Conservation (phyloP, 2,888 invertebrate species). For the Tenthredo amoena region DNA sequence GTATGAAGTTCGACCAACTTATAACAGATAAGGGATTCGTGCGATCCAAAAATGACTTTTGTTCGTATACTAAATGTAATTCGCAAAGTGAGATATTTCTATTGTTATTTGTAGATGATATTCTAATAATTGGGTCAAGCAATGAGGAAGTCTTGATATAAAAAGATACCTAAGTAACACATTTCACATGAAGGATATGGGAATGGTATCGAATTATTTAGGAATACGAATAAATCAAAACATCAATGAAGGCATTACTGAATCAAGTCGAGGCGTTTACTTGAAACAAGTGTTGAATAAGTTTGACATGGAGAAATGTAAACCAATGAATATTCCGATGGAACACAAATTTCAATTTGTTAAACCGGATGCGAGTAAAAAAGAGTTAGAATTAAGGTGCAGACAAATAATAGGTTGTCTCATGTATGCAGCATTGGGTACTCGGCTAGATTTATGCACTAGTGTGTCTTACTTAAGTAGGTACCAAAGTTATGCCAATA, state of each 20-base stretch:
- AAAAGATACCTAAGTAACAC: constrained; percentile 48
- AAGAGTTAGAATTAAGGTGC: not conserved
- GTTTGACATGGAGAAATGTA: constrained; percentile 53
- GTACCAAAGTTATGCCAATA: constrained; percentile 55
- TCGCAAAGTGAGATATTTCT: constrained; percentile 53
- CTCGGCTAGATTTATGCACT: constrained; percentile 57
- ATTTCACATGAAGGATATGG: constrained; percentile 44
- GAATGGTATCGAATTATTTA: constrained; percentile 10
- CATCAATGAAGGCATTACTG: constrained; percentile 17
- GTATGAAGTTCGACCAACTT: constrained; percentile 56
- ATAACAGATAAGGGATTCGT: constrained; percentile 53
- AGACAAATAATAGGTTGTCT: constrained; percentile 55
- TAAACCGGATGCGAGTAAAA: not conserved
- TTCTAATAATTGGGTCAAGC: constrained; percentile 57
- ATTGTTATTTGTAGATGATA: constrained; percentile 60
- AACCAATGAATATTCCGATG: not conserved
- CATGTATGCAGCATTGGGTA: constrained; percentile 55
- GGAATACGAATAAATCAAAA: constrained; percentile 34
- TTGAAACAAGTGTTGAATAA: constrained; percentile 49
- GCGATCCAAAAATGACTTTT: constrained; percentile 57
- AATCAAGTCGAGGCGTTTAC: constrained; percentile 48
- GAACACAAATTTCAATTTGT: constrained; percentile 18
- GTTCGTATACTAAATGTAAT: constrained; percentile 52
- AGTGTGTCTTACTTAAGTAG: constrained; percentile 56
- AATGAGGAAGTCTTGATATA: constrained; percentile 54